Evolutionary conservation across 2,113 vertebrate genomes (phyloP).

Genomic region (Platycercus adscitus): DNA sequence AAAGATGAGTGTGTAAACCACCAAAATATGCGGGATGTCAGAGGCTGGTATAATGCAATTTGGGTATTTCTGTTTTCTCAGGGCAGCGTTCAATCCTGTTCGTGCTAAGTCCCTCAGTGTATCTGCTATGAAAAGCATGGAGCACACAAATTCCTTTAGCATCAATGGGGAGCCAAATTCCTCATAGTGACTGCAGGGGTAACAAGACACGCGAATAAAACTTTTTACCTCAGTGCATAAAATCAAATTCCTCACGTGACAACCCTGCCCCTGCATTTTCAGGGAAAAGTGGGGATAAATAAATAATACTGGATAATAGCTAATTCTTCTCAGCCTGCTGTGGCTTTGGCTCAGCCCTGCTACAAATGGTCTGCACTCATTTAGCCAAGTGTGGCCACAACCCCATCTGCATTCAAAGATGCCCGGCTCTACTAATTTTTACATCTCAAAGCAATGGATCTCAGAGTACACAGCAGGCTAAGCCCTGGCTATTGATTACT

Average conservation of each 20-base stretch:
- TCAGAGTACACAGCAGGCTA: not conserved
- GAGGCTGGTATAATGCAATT: not conserved
- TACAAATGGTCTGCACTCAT: not conserved
- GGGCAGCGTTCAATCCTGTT: not conserved
- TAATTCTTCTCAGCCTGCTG: not conserved
- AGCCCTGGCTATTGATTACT: slow-evolving; percentile 3
- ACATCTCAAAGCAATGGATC: not conserved
- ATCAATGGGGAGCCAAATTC: not conserved
- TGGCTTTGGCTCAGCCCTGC: not conserved
- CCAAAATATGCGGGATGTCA: not conserved
- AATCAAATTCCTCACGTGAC: not conserved
- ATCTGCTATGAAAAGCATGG: not conserved
- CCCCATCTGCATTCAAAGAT: not conserved
- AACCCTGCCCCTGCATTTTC: not conserved
- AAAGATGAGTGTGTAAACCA: not conserved
- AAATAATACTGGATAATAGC: not conserved
- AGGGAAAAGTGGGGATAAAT: not conserved
- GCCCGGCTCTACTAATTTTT: not conserved
- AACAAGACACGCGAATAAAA: not conserved
- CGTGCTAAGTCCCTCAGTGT: not conserved
- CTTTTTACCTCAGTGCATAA: not conserved
- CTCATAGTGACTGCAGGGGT: not conserved
- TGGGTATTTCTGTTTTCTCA: not conserved
- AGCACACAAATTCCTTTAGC: not conserved
- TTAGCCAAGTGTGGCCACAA: not conserved